phyloP scores from a whole-genome alignment of 2,888 invertebrate species.

The Neoitamus cyanurus region DNA sequence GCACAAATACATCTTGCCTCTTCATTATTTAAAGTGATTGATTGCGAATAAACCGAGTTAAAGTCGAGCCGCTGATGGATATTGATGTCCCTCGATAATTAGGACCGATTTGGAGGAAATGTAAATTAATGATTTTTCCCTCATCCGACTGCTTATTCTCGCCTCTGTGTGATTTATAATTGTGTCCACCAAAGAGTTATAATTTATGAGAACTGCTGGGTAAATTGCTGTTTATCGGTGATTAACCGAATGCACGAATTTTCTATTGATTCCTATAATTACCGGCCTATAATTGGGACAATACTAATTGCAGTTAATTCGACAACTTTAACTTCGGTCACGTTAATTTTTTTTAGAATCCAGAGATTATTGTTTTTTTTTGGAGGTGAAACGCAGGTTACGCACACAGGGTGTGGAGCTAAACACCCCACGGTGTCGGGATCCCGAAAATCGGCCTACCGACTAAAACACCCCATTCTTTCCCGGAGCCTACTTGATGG shows the following conservation, averaged over 20 bases:
- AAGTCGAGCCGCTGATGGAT: background rate
- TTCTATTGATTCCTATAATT: background rate
- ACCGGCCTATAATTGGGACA: background rate
- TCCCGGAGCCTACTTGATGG: too few species aligned
- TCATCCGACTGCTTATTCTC: background rate
- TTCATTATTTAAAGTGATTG: constrained; percentile 5
- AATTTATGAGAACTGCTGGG: background rate
- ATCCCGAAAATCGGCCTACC: too few species aligned
- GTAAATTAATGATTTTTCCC: background rate
- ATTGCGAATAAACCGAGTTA: background rate
- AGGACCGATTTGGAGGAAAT: background rate
- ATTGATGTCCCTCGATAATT: background rate
- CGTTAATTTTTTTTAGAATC: background rate
- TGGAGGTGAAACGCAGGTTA: too few species aligned
- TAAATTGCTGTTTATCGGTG: background rate
- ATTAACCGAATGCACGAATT: background rate
- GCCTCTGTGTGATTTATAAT: background rate
- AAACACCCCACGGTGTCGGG: too few species aligned
- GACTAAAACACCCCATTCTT: too few species aligned
- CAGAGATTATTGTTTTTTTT: too few species aligned
- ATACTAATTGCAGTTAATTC: background rate
- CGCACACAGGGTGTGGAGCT: too few species aligned
- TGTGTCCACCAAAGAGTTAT: background rate
- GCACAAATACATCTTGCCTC: background rate
- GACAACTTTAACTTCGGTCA: background rate